Percentiles rank a stretch among this genome's conserved stretches.
These are phyloP conservation scores for Pseudopleuronectes americanus DNA, from an alignment of 2,797 vertebrate species.

Conservation along the genomic window DNA sequence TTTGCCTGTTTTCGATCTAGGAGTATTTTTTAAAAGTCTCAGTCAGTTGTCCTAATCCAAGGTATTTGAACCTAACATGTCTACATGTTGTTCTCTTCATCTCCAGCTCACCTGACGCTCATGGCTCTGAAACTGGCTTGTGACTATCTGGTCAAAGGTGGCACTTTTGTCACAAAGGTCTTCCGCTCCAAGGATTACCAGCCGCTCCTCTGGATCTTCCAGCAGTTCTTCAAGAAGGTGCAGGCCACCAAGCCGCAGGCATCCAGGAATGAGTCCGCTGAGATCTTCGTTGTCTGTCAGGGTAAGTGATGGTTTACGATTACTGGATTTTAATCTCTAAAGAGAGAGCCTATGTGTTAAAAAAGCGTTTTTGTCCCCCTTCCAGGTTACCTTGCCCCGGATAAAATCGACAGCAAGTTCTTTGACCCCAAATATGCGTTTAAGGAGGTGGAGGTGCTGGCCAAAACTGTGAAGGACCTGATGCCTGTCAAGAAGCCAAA, in stretches of 20 bases:
- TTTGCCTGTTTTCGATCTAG: background rate
- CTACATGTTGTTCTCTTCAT: background rate
- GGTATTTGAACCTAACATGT: background rate
- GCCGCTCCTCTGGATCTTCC: constrained; percentile 96
- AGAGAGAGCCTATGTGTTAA: background rate
- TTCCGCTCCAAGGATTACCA: constrained; percentile 98
- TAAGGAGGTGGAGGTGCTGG: constrained; percentile 94
- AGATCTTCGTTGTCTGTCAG: constrained; percentile 98
- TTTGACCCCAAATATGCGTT: constrained; percentile 97
- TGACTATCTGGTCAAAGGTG: constrained; percentile 92
- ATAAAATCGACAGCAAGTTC: constrained; percentile 96
- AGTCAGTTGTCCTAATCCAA: background rate
- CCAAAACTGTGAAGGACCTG: constrained; percentile 92
- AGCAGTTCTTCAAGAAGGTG: constrained; percentile 96
- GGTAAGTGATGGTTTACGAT: constrained; percentile 77
- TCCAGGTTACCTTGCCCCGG: constrained; percentile 92
- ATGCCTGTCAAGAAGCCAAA: constrained; percentile 93
- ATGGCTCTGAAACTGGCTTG: constrained; percentile 94
- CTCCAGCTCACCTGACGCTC: constrained; percentile 90
- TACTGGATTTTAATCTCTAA: background rate
- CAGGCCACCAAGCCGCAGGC: constrained; percentile 97
- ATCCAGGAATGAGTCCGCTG: constrained; percentile 94
- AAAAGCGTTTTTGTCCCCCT: background rate
- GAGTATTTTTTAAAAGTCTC: background rate
- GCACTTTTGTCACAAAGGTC: constrained; percentile 96